Conservation (phyloP, 2,113 vertebrate species). For the Ranitomeya variabilis region DNA sequence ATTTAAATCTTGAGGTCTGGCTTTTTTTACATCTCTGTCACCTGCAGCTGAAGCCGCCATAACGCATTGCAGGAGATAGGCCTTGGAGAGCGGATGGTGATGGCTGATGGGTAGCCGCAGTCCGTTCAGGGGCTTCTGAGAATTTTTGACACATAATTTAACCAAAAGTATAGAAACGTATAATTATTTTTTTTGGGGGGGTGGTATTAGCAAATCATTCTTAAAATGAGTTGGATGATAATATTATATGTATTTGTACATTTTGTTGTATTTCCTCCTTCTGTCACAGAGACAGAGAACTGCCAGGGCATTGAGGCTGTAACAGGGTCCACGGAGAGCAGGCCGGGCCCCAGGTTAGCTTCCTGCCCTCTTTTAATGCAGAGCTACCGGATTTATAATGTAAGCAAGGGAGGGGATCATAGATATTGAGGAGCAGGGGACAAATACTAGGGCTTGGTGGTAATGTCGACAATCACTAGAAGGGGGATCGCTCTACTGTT, state of each 20-base stretch:
- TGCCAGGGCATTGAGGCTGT: not conserved
- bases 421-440: too few species aligned
- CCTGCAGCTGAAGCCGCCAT: slow-evolving; percentile 50
- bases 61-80: slow-evolving; percentile 57
- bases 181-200: too few species aligned
- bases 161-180: too few species aligned
- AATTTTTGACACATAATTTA: not conserved
- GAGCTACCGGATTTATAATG: too few species aligned
- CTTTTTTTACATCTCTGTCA: slow-evolving; percentile 32
- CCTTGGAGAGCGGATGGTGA: slow-evolving; percentile 12
- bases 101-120: not conserved
- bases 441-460: not conserved
- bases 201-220: too few species aligned
- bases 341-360: not conserved
- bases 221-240: not conserved
- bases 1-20: slow-evolving; percentile 20
- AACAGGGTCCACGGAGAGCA: not conserved
- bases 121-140: not conserved
- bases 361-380: not conserved
- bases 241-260: not conserved
- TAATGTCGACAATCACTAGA: not conserved
- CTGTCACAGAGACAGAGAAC: not conserved
- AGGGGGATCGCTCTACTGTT: not conserved
- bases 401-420: not conserved
- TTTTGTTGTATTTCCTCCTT: not conserved